Evolutionary conservation across 2,113 vertebrate genomes (phyloP).

Genomic region (Gobius niger): DNA sequence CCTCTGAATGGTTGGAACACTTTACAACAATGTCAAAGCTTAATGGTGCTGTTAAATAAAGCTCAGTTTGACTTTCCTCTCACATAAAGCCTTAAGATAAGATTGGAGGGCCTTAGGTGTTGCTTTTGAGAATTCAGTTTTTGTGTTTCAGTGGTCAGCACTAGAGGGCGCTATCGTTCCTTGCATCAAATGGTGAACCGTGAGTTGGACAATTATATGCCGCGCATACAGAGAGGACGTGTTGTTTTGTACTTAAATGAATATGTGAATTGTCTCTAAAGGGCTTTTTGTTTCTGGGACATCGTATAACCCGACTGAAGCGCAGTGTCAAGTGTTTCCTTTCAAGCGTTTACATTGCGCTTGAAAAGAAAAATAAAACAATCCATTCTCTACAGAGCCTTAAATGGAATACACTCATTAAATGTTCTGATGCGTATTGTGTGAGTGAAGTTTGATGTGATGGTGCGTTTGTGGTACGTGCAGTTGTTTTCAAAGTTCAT

Average conservation of each 20-base stretch:
- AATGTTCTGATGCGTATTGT: not conserved
- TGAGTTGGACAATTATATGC: too few species aligned
- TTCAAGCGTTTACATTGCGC: too few species aligned
- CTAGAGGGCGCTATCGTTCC: slow-evolving; percentile 52
- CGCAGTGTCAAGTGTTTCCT: too few species aligned
- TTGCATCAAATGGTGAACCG: not conserved
- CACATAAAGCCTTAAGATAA: not conserved
- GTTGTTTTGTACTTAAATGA: not conserved
- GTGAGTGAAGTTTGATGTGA: not conserved
- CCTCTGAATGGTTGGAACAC: not conserved
- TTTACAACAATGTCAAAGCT: not conserved
- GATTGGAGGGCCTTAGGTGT: not conserved
- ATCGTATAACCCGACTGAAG: too few species aligned
- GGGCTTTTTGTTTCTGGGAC: too few species aligned
- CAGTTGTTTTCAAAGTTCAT: slow-evolving; percentile 15
- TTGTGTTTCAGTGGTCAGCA: slow-evolving; percentile 24
- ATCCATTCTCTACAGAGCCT: too few species aligned
- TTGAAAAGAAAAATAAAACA: too few species aligned
- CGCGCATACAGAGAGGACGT: not conserved
- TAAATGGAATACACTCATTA: too few species aligned
- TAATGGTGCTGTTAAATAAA: not conserved
- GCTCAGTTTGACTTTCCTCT: not conserved
- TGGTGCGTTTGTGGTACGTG: too few species aligned
- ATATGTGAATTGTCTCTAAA: too few species aligned
- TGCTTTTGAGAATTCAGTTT: too few species aligned